phyloP scores from a whole-genome alignment of 2,888 invertebrate species.

The Antitype chi region DNA sequence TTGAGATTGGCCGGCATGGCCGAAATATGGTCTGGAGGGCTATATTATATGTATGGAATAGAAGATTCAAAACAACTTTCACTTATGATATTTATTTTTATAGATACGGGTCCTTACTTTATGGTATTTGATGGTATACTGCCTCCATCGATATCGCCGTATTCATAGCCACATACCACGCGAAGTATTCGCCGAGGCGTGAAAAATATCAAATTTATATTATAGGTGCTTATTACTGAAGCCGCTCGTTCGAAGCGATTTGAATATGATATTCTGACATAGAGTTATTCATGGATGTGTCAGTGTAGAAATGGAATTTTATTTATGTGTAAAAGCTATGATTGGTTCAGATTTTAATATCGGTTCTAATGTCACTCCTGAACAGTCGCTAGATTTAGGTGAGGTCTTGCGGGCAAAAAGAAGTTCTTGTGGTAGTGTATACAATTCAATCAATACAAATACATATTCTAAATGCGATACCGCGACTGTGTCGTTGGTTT shows the following conservation, averaged over 20 bases:
- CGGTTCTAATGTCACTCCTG: not conserved
- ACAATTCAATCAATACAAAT: not conserved
- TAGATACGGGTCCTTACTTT: not conserved
- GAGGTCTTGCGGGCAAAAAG: not conserved
- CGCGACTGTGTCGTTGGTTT: too few relatives aligned
- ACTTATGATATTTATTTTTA: not conserved
- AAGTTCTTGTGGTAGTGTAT: not conserved
- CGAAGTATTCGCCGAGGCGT: conserved; percentile 17
- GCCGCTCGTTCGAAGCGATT: conserved; percentile 42
- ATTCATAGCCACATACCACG: conserved; percentile 6
- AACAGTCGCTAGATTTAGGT: not conserved
- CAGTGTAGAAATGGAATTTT: conserved; percentile 35
- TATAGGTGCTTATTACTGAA: conserved; percentile 38
- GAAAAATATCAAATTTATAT: conserved; percentile 50
- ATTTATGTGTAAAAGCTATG: conserved; percentile 16
- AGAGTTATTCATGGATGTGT: conserved; percentile 55
- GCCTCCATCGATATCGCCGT: not conserved
- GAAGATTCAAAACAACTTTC: too few relatives aligned
- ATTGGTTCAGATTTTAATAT: conserved; percentile 6
- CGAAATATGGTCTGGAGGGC: too few relatives aligned
- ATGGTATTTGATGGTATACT: not conserved
- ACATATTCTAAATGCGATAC: not conserved
- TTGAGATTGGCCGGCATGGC: too few relatives aligned
- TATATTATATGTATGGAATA: too few relatives aligned
- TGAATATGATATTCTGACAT: conserved; percentile 54